Evolutionary conservation across 2,888 invertebrate species (phyloP).

Genomic region (Ormyrus pomaceus): DNA sequence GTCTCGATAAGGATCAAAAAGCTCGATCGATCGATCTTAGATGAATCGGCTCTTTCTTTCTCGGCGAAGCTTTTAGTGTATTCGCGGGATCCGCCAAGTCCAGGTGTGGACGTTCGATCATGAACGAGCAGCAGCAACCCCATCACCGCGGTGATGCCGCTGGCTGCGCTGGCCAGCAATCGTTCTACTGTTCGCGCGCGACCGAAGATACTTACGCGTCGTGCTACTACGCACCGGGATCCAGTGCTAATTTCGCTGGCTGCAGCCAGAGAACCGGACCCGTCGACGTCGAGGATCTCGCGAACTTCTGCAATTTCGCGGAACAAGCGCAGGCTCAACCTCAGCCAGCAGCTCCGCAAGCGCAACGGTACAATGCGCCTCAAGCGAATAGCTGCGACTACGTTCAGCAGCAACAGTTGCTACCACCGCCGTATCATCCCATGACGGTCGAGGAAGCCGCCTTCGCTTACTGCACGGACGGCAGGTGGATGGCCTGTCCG

Average conservation of each 20-base stretch:
- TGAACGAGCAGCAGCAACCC: conserved; percentile 24
- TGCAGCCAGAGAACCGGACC: conserved; percentile 32
- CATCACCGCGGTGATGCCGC: background rate
- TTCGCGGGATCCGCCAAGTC: conserved; percentile 12
- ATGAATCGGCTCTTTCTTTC: background rate
- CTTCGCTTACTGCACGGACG: conserved; percentile 66
- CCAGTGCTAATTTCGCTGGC: background rate
- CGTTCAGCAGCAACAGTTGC: background rate
- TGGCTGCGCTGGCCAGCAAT: conserved; percentile 17
- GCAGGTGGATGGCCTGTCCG: conserved; percentile 70
- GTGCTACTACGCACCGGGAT: background rate
- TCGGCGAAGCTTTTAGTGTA: conserved; percentile 28
- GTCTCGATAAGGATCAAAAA: conserved; percentile 39
- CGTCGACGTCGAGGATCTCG: conserved; percentile 53
- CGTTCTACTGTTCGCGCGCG: conserved; percentile 16
- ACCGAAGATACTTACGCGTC: background rate
- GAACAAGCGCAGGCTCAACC: background rate
- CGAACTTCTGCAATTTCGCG: conserved; percentile 20
- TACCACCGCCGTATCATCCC: background rate
- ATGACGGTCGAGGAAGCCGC: conserved; percentile 54
- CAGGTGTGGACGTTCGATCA: background rate
- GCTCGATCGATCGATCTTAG: conserved; percentile 15
- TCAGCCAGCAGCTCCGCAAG: background rate
- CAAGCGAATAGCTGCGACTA: conserved; percentile 12
- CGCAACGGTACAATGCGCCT: background rate